phyloP scores from a whole-genome alignment of 2,888 invertebrate species.

The Sacculina carcini region DNA sequence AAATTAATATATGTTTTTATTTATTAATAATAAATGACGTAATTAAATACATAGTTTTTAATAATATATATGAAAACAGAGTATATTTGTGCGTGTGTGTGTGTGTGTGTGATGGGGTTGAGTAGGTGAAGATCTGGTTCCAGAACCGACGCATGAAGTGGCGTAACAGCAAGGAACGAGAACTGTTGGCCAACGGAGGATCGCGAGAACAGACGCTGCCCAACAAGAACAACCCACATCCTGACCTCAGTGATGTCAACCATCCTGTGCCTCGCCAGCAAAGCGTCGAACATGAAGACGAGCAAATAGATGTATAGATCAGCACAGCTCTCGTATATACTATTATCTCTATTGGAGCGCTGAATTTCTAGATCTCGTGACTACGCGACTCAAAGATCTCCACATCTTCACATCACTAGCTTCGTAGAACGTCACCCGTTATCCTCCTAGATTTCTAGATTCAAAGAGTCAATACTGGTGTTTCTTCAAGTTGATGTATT shows the following conservation, averaged over 20 bases:
- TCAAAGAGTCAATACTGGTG: no score
- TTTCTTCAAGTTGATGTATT: no score
- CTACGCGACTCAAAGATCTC: no score
- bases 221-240: slow-evolving; percentile 87
- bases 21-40: no score
- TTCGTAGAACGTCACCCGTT: no score
- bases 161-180: slow-evolving; percentile 90
- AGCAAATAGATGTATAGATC: no score
- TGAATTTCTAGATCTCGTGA: no score
- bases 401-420: no score
- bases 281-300: neutral
- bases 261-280: slow-evolving; percentile 4
- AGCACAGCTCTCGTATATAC: no score
- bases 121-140: slow-evolving; percentile 69
- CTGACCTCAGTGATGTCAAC: slow-evolving; percentile 49
- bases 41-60: neutral
- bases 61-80: neutral
- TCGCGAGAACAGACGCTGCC: slow-evolving; percentile 83
- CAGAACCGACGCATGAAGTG: slow-evolving; percentile 98
- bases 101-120: neutral
- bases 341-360: no score
- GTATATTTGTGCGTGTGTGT: neutral
- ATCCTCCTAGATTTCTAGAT: no score
- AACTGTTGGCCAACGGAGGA: slow-evolving; percentile 72
- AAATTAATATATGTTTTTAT: no score